These are phyloP conservation scores for Cydia fagiglandana DNA, from an alignment of 1,140 invertebrate genomes.

Conservation along the genomic window DNA sequence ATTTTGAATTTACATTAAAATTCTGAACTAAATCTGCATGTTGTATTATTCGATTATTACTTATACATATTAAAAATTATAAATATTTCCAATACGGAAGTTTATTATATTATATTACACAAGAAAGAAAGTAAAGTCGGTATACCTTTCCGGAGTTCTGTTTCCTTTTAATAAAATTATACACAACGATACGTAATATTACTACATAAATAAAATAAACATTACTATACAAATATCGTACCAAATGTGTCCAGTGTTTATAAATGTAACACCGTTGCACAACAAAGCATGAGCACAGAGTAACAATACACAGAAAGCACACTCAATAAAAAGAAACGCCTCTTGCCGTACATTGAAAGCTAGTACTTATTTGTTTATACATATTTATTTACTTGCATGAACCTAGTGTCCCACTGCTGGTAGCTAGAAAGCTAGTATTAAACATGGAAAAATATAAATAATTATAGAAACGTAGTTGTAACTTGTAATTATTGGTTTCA, in stretches of 20 bases:
- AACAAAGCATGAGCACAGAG: background rate
- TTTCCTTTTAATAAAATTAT: conserved; percentile 4
- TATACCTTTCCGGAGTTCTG: background rate
- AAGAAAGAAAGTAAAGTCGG: background rate
- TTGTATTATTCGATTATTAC: too few species aligned
- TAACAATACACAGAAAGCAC: background rate
- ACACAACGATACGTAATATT: conserved; percentile 19
- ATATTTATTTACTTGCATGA: too few species aligned
- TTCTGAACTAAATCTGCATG: too few species aligned
- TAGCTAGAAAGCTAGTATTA: too few species aligned
- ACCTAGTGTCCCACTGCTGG: too few species aligned
- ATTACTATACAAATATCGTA: conserved; percentile 15
- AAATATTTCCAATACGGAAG: too few species aligned
- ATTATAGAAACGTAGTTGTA: too few species aligned
- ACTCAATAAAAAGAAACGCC: background rate
- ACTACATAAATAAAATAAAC: background rate
- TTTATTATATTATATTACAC: background rate
- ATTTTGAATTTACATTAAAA: too few species aligned
- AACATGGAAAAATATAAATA: too few species aligned
- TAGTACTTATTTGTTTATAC: too few species aligned
- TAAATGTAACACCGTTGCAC: conserved; percentile 23
- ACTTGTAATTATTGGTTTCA: too few species aligned
- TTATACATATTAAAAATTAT: too few species aligned
- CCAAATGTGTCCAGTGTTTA: conserved; percentile 9
- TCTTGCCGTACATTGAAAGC: background rate